A percentile compares a stretch with the other conserved stretches of the same genome.
Evolutionary conservation across 1,140 invertebrate species (phyloP).

Genomic region (Phocides pigmalion): DNA sequence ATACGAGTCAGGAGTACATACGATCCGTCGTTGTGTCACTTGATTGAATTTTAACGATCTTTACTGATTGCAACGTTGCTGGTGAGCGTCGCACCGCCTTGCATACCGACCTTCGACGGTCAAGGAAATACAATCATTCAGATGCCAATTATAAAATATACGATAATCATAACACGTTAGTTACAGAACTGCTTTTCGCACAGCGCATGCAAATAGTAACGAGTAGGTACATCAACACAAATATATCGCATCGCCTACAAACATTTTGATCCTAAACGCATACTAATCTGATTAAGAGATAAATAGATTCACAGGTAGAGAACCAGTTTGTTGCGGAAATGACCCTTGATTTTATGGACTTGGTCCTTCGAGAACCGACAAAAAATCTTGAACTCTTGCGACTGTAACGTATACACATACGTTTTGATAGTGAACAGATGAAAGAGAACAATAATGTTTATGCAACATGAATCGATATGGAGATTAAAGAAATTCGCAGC

Average conservation of each 20-base stretch:
- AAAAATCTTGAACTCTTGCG: conserved; percentile 8
- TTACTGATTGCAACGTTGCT: conserved; percentile 43
- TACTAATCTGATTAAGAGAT: conserved; percentile 1
- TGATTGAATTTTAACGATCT: conserved; percentile 52
- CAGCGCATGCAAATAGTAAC: conserved; percentile 52
- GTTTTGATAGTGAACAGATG: neutral
- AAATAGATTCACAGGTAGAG: conserved; percentile 13
- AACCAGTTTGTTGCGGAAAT: conserved; percentile 22
- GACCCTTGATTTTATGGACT: conserved; percentile 13
- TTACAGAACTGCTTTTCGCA: conserved; percentile 61
- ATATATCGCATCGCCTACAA: conserved; percentile 53
- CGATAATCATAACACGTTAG: conserved; percentile 61
- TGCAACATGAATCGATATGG: conserved; percentile 5
- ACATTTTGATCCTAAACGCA: conserved; percentile 27
- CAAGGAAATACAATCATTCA: conserved; percentile 75
- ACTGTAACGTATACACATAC: neutral
- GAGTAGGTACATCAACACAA: conserved; percentile 41
- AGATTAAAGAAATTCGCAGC: conserved; percentile 47
- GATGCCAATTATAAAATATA: conserved; percentile 64
- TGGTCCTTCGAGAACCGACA: conserved; percentile 11
- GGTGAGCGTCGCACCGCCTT: conserved; percentile 58
- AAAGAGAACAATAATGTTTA: neutral
- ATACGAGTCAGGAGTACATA: neutral
- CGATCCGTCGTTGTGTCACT: conserved; percentile 29
- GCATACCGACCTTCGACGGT: conserved; percentile 68